phyloP scores from a whole-genome alignment of 2,888 invertebrate species.

The Drosophila atroscutellata region DNA sequence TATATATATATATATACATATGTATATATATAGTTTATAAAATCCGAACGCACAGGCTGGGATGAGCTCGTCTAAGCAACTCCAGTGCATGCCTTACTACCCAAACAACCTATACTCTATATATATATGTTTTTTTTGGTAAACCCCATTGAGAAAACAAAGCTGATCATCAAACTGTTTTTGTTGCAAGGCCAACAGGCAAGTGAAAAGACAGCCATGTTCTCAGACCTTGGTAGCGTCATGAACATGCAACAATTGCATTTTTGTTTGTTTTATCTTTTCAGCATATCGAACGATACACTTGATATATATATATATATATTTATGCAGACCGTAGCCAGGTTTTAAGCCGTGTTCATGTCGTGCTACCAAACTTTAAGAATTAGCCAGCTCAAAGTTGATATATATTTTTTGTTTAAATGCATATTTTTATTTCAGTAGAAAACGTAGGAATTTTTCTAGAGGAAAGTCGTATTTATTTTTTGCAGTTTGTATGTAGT shows the following conservation, averaged over 20 bases:
- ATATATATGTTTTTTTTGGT: not conserved
- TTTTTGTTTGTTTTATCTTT: not conserved
- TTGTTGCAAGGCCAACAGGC: slow-evolving; percentile 24
- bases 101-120: not conserved
- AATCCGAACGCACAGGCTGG: not conserved
- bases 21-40: not conserved
- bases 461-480: slow-evolving; percentile 67
- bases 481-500: slow-evolving; percentile 33
- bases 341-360: slow-evolving; percentile 30
- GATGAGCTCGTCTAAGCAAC: not conserved
- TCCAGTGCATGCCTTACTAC: not conserved
- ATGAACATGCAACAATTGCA: slow-evolving; percentile 47
- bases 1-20: not conserved
- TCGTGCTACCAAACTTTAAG: slow-evolving; percentile 79
- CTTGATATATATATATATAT: slow-evolving; percentile 5
- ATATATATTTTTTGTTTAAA: slow-evolving; percentile 56
- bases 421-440: slow-evolving; percentile 77
- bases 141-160: not conserved
- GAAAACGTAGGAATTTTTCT: slow-evolving; percentile 73
- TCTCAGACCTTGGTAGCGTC: slow-evolving; percentile 78
- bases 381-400: slow-evolving; percentile 75
- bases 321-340: slow-evolving; percentile 15
- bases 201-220: slow-evolving; percentile 77
- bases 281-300: slow-evolving; percentile 6
- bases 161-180: slow-evolving; percentile 28